Evolutionary conservation across 2,888 invertebrate species (phyloP).

Genomic region (Epistrophella euchroma): DNA sequence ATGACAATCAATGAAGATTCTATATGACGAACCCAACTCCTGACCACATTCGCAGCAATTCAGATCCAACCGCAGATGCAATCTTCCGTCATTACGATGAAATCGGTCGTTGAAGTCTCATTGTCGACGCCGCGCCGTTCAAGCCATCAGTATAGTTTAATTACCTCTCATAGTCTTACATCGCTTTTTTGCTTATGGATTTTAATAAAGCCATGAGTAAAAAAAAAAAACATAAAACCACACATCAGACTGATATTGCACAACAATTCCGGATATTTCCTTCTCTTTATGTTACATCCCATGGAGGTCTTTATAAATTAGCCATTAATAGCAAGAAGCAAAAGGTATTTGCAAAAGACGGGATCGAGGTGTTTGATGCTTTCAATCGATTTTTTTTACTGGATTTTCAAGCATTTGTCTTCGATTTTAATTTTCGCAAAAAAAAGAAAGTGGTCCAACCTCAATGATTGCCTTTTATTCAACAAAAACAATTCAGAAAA

Average conservation of each 20-base stretch:
- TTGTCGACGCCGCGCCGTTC: not conserved
- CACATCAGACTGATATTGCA: slow-evolving; percentile 22
- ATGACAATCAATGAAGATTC: slow-evolving; percentile 34
- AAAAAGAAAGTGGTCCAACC: no score
- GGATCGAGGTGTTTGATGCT: no score
- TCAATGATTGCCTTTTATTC: no score
- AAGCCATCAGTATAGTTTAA: slow-evolving; percentile 21
- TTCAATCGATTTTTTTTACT: no score
- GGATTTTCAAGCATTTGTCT: no score
- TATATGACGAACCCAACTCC: slow-evolving; percentile 36
- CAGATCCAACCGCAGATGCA: slow-evolving; percentile 52
- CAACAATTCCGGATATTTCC: slow-evolving; percentile 13
- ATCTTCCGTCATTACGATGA: not conserved
- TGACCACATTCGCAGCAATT: slow-evolving; percentile 47
- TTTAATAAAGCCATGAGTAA: not conserved
- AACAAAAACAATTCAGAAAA: no score
- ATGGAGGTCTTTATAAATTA: not conserved
- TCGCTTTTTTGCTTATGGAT: not conserved
- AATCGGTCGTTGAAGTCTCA: slow-evolving; percentile 5
- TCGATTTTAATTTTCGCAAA: no score
- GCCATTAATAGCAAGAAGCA: no score
- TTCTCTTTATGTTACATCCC: not conserved
- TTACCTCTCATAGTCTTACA: not conserved
- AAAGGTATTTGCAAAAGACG: no score
- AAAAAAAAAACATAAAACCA: not conserved